A percentile compares a stretch with the other conserved stretches of the same genome.
Evolutionary conservation across 2,113 vertebrate genomes (phyloP).

Genomic region (Actinemys pallida): DNA sequence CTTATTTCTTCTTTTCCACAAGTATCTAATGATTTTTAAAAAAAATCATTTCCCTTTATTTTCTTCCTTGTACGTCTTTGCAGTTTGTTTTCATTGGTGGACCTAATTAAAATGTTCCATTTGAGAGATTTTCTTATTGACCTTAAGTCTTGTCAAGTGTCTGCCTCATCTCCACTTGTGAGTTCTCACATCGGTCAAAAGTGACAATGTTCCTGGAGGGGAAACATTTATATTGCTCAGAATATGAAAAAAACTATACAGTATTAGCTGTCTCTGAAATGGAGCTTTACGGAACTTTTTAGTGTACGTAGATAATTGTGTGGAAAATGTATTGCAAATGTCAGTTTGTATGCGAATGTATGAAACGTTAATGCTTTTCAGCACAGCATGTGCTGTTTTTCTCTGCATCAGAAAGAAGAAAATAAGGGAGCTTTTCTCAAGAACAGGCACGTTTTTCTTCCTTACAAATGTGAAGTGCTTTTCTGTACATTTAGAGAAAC

Average conservation of each 20-base stretch:
- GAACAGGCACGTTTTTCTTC: not conserved
- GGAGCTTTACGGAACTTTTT: not conserved
- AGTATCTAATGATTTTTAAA: not conserved
- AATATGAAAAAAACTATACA: constrained; percentile 20
- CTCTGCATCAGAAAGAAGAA: not conserved
- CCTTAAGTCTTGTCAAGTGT: constrained; percentile 55
- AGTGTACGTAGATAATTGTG: not conserved
- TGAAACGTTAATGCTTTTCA: constrained; percentile 8
- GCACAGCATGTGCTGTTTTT: not conserved
- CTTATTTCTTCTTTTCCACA: not conserved
- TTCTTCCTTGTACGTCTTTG: not conserved
- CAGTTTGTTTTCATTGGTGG: constrained; percentile 16
- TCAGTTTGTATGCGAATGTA: not conserved
- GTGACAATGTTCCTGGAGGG: constrained; percentile 29
- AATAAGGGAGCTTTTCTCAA: not conserved
- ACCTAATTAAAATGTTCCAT: constrained; percentile 74
- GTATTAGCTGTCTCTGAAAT: not conserved
- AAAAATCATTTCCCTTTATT: not conserved
- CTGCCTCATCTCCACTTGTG: not conserved
- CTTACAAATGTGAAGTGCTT: not conserved
- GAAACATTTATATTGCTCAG: not conserved
- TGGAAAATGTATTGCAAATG: constrained; percentile 13
- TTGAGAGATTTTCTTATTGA: constrained; percentile 46
- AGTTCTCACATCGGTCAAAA: not conserved
- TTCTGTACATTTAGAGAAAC: not conserved